Percentiles rank a stretch among this genome's conserved stretches.
Conservation (phyloP, 2,797 vertebrate species). For the Sylvilagus floridanus region DNA sequence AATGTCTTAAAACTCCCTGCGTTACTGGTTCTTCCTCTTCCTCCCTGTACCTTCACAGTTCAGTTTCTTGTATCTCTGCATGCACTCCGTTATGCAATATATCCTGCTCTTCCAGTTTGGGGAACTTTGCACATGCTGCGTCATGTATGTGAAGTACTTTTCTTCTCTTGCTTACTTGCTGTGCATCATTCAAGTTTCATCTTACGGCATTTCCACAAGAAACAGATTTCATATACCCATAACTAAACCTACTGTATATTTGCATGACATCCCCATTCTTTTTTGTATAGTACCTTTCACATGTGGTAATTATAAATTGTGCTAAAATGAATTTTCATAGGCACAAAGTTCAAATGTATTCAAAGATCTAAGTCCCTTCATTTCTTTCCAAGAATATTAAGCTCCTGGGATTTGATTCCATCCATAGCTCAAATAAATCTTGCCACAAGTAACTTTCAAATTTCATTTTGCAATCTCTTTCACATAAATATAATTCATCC, state of each 20-base stretch:
- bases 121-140: background rate
- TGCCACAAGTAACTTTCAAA: background rate
- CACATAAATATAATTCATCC: background rate
- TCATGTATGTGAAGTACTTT: background rate
- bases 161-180: background rate
- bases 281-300: background rate
- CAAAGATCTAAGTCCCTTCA: background rate
- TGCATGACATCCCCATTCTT: background rate
- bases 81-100: background rate
- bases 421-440: background rate
- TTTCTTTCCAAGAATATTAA: background rate
- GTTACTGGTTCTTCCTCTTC: background rate
- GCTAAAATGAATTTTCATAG: background rate
- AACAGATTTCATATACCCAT: background rate
- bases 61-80: background rate
- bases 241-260: background rate
- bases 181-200: background rate
- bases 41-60: no score
- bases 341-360: slow-evolving; percentile 11
- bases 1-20: background rate
- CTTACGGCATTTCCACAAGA: background rate
- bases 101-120: background rate
- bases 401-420: background rate
- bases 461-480: background rate
- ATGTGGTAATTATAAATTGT: slow-evolving; percentile 30